These are phyloP conservation scores for Sisyra terminalis DNA, from an alignment of 2,888 invertebrate genomes.

Conservation along the genomic window DNA sequence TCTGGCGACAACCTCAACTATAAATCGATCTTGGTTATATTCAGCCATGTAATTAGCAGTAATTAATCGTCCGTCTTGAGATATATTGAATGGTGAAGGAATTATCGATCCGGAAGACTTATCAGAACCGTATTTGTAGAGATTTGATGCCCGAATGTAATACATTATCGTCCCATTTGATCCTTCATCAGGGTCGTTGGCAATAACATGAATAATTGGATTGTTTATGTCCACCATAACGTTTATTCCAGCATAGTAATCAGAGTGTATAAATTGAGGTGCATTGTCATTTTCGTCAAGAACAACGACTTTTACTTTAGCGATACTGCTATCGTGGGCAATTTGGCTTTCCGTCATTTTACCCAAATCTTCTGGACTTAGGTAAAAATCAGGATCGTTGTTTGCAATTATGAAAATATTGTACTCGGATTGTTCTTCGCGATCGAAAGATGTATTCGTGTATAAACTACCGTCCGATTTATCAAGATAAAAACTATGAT, in stretches of 20 bases:
- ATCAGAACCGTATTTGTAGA: slow-evolving; percentile 62
- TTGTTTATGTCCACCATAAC: slow-evolving; percentile 63
- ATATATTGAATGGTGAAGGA: slow-evolving; percentile 73
- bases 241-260: slow-evolving; percentile 57
- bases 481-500: slow-evolving; percentile 61
- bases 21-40: slow-evolving; percentile 76
- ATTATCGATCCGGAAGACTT: slow-evolving; percentile 71
- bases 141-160: slow-evolving; percentile 62
- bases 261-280: slow-evolving; percentile 47
- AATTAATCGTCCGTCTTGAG: slow-evolving; percentile 48
- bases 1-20: slow-evolving; percentile 67
- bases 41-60: slow-evolving; percentile 75
- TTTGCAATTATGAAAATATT: slow-evolving; percentile 65
- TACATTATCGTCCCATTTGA: slow-evolving; percentile 71
- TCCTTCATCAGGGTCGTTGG: slow-evolving; percentile 68
- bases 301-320: slow-evolving; percentile 52
- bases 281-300: slow-evolving; percentile 75
- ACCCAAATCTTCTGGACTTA: slow-evolving; percentile 30
- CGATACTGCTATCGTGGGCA: slow-evolving; percentile 45
- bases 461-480: slow-evolving; percentile 64
- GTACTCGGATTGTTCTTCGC: slow-evolving; percentile 61
- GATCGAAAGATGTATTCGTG: slow-evolving; percentile 65
- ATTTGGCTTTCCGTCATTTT: slow-evolving; percentile 26
- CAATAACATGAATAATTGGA: slow-evolving; percentile 55
- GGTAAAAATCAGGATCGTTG: slow-evolving; percentile 61